Evolutionary conservation across 2,888 invertebrate genomes (phyloP).

Genomic region (Notocelia uddmanniana): DNA sequence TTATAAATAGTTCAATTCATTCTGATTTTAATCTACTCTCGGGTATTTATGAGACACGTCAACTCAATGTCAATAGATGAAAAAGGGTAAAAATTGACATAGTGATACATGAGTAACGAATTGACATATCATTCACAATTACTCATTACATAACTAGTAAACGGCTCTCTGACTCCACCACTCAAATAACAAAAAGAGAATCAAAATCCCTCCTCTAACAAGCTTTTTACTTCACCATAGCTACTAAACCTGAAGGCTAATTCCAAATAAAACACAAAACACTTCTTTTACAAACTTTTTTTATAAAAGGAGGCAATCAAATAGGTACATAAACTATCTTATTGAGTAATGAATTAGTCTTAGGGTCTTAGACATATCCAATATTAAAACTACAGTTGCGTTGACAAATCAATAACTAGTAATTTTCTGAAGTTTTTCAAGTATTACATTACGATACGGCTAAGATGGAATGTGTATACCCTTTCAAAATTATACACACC

Average conservation of each 20-base stretch:
- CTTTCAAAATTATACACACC: no score
- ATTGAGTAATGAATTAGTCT: no score
- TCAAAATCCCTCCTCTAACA: constrained; percentile 20
- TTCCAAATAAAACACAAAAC: background rate
- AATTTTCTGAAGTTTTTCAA: background rate
- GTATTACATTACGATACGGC: background rate
- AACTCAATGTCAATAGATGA: constrained; percentile 58
- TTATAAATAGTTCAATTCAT: constrained; percentile 58
- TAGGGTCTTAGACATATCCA: background rate
- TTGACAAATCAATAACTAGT: background rate
- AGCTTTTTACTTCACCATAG: constrained; percentile 19
- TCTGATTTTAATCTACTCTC: constrained; percentile 57
- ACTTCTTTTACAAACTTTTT: background rate
- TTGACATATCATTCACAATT: constrained; percentile 61
- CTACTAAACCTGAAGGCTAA: background rate
- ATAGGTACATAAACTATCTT: background rate
- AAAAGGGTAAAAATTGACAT: constrained; percentile 58
- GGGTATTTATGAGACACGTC: constrained; percentile 67
- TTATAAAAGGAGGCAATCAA: background rate
- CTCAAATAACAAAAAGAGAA: constrained; percentile 34
- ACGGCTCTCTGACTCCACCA: constrained; percentile 47
- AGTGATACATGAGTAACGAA: constrained; percentile 55
- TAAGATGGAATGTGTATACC: background rate
- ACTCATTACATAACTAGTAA: constrained; percentile 55
- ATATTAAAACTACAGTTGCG: background rate